Evolutionary conservation across 2,113 vertebrate genomes (phyloP).

Genomic region (Aleadryas rufinucha): DNA sequence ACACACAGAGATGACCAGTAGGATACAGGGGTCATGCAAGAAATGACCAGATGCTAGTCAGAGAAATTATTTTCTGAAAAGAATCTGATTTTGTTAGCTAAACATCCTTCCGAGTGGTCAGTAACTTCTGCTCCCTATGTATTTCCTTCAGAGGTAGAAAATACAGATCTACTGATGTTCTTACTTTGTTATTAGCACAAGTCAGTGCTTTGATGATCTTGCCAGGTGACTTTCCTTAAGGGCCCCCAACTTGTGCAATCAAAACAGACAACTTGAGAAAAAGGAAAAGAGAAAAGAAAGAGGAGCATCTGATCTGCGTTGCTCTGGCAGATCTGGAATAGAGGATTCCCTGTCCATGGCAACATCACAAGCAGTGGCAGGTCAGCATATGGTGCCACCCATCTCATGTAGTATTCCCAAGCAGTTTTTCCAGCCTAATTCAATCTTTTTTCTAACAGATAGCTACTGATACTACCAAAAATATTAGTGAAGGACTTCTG

Average conservation of each 20-base stretch:
- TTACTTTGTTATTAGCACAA: background rate
- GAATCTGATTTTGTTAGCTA: background rate
- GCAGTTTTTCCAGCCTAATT: background rate
- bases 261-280: background rate
- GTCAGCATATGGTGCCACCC: background rate
- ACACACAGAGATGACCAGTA: background rate
- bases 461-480: background rate
- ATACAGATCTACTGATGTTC: background rate
- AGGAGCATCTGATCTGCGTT: background rate
- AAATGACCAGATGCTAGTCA: background rate
- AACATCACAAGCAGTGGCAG: background rate
- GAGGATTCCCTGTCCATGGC: background rate
- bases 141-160: background rate
- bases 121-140: background rate
- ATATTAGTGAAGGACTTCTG: background rate
- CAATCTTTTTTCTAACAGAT: background rate
- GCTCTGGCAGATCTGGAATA: background rate
- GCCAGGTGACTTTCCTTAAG: background rate
- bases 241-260: background rate
- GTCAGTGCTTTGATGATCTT: background rate
- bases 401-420: background rate
- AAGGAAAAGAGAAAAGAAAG: background rate
- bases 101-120: background rate
- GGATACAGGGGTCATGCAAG: background rate
- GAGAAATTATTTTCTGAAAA: background rate